Percentiles rank a stretch among this genome's conserved stretches.
Evolutionary conservation across 1,140 invertebrate genomes (phyloP).

Genomic region (Pogonomyrmex californicus): DNA sequence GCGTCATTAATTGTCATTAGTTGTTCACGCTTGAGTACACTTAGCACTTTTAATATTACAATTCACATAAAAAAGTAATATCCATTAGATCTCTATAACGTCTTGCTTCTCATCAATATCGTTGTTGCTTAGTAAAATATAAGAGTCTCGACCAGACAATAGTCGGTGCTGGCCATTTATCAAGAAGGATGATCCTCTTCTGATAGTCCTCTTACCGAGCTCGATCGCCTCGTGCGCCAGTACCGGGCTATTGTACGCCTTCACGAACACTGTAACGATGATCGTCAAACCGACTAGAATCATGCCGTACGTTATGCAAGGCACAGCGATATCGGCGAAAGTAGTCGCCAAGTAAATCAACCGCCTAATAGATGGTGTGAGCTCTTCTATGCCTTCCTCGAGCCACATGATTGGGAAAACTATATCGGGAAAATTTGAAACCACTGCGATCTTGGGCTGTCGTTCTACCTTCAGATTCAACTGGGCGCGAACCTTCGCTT

Average conservation of each 20-base stretch:
- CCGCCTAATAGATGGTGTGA: conserved; percentile 91
- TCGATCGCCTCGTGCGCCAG: conserved; percentile 93
- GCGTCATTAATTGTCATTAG: conserved; percentile 40
- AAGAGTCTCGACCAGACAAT: conserved; percentile 88
- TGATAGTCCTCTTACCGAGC: conserved; percentile 90
- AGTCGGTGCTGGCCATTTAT: conserved; percentile 90
- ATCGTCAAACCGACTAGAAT: conserved; percentile 90
- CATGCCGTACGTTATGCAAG: conserved; percentile 90
- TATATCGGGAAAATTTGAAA: conserved; percentile 92
- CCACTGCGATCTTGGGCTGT: conserved; percentile 90
- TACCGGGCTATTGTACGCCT: conserved; percentile 91
- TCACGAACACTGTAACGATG: conserved; percentile 90
- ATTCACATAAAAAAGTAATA: background rate
- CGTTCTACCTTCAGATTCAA: conserved; percentile 93
- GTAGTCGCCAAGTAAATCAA: conserved; percentile 93
- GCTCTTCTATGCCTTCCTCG: conserved; percentile 94
- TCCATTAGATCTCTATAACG: conserved; percentile 45
- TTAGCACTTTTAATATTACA: background rate
- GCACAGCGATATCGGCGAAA: conserved; percentile 90
- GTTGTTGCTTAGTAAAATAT: conserved; percentile 86
- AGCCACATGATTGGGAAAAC: conserved; percentile 96
- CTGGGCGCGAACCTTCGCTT: conserved; percentile 93
- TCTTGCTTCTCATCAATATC: conserved; percentile 72
- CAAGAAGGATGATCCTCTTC: conserved; percentile 91
- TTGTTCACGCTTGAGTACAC: background rate